Percentiles rank a stretch among this genome's conserved stretches.
Evolutionary conservation across 2,888 invertebrate species (phyloP).

Genomic region (Dioctria rufipes): DNA sequence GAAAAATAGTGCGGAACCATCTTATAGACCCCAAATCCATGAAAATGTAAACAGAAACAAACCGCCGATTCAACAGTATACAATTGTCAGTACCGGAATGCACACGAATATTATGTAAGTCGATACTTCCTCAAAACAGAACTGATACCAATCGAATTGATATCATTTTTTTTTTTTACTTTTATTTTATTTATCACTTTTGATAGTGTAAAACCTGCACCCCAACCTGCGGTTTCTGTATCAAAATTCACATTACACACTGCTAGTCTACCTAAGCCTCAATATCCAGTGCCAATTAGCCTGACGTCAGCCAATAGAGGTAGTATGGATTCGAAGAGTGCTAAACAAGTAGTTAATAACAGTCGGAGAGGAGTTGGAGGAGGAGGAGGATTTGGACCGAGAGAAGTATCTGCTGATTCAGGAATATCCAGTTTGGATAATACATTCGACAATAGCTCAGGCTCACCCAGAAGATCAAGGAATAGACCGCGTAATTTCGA

Average conservation of each 20-base stretch:
- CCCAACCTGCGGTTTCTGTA: conserved; percentile 71
- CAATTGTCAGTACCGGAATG: conserved; percentile 68
- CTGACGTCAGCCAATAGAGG: conserved; percentile 67
- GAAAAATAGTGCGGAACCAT: conserved; percentile 53
- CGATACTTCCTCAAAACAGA: conserved; percentile 27
- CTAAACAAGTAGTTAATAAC: conserved; percentile 82
- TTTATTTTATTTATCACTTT: conserved; percentile 21
- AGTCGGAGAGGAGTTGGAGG: conserved; percentile 71
- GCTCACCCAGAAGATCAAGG: conserved; percentile 66
- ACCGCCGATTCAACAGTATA: conserved; percentile 63
- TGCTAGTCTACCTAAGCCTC: conserved; percentile 83
- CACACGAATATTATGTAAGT: conserved; percentile 71
- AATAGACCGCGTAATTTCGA: conserved; percentile 79
- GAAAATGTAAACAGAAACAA: conserved; percentile 59
- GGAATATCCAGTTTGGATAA: conserved; percentile 70
- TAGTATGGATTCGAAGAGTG: conserved; percentile 78
- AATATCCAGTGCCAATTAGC: conserved; percentile 75
- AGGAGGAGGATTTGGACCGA: conserved; percentile 66
- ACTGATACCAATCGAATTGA: conserved; percentile 1
- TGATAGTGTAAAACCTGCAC: conserved; percentile 69
- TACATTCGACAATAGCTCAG: conserved; percentile 63
- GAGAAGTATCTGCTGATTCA: conserved; percentile 71
- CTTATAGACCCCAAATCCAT: conserved; percentile 60
- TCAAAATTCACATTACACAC: conserved; percentile 79
- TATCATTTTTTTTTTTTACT: conserved; percentile 2